Base-by-base conservation (phyloP, 2,113 vertebrate species). In the Petaurus breviceps region DNA sequence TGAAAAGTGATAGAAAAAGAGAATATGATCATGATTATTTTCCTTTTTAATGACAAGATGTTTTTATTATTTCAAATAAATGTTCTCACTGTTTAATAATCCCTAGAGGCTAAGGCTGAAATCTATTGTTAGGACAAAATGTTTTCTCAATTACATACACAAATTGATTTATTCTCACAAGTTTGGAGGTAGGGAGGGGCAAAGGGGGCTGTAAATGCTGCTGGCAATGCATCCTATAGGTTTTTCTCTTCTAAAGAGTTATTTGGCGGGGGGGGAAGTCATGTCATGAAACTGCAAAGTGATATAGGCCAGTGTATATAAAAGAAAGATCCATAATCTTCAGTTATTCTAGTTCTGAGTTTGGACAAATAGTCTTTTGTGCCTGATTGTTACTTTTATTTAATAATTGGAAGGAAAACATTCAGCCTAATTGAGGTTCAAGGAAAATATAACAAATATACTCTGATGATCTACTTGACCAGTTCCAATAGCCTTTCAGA, bases 21-120 rank as follows among this genome's bases (percentile, higher is more conserved):
- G 28, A 90, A 68, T 55, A 92, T 91, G 61, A 89, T 89, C 8
- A 51, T 61, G 49, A 25, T 68, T 24, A 25, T 3, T 96, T 96
- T 51, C 50, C 37, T 96, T 84, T 95, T 55, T 52, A 96, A 25
- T 57, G 31, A 94, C 54, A 94, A 96, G 51, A 95, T 92, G 31
- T 37, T 96, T 96, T 92, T 12, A 68, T 37, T 37, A 68, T 68
- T 95, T 24, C n/a, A 11, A 91, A 92, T 96, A 92, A 54, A 57
- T 37, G 51, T 24, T 52, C 52, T 96, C 90, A 92, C 89, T 92
- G 57, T 51, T 77, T 50, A 91, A 43, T 53, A 84, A 93, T 92
- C 37, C 25, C 57, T n/a, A 43, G 52, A 90, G 53, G 14, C 54
- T 47, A 37, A 23, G 90, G 23, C 52, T 92, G 47, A 57, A 77